Evolutionary conservation across 2,797 vertebrate genomes (phyloP).

Genomic region (Staurois parvus): DNA sequence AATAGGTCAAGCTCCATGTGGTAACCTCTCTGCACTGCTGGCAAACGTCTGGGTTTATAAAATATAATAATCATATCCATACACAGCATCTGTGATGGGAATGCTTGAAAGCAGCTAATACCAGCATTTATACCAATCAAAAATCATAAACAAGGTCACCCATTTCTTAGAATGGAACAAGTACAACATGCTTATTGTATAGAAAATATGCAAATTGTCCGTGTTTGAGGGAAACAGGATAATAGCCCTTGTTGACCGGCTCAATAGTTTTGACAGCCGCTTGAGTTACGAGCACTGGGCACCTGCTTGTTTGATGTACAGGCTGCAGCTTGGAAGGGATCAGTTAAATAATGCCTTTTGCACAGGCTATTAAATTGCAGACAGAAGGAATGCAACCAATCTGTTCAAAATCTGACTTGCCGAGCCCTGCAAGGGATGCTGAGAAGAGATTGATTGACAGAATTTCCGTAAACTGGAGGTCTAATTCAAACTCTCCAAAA

Average conservation of each 20-base stretch:
- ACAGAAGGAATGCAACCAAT: slow-evolving; percentile 55
- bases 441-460: slow-evolving; percentile 54
- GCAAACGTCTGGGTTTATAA: background rate
- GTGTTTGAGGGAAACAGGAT: slow-evolving; percentile 42
- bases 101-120: background rate
- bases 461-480: slow-evolving; percentile 51
- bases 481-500: slow-evolving; percentile 53
- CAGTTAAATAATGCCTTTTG: slow-evolving; percentile 62
- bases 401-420: slow-evolving; percentile 58
- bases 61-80: background rate
- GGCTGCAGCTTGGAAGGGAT: slow-evolving; percentile 57
- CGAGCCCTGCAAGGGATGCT: slow-evolving; percentile 52
- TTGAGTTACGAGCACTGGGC: slow-evolving; percentile 52
- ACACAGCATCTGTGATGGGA: background rate
- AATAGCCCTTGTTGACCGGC: slow-evolving; percentile 54
- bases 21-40: background rate
- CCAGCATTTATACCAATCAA: background rate
- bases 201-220: slow-evolving; percentile 45
- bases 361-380: slow-evolving; percentile 61
- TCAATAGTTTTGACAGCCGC: slow-evolving; percentile 55
- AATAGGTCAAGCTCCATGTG: too few relatives aligned
- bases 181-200: background rate
- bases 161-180: background rate
- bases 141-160: background rate
- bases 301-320: slow-evolving; percentile 62